Conservation (phyloP, 2,113 vertebrate species). For the Myxocyprinus asiaticus region DNA sequence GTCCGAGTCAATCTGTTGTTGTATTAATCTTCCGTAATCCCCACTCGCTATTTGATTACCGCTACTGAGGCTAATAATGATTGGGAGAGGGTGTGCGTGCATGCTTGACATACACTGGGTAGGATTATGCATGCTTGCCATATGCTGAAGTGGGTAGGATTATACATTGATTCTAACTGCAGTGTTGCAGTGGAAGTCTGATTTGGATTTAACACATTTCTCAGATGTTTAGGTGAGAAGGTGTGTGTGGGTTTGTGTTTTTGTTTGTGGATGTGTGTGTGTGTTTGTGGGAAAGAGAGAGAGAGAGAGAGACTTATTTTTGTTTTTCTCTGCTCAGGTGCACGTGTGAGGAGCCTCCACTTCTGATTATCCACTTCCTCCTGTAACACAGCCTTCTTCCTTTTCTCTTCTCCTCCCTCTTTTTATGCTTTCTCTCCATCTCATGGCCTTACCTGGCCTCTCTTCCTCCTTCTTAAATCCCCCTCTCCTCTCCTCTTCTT, state of each 20-base stretch:
- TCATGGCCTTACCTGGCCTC: neutral
- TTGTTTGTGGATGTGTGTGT: too few species aligned
- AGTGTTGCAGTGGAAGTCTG: neutral
- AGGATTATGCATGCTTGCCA: too few species aligned
- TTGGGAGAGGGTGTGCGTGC: neutral
- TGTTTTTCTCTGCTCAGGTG: conserved; percentile 64
- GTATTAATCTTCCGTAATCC: conserved; percentile 27
- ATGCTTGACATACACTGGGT: neutral
- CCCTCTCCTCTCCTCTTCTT: conserved; percentile 18
- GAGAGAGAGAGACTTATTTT: conserved; percentile 51
- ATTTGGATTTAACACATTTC: neutral
- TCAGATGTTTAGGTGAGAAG: neutral
- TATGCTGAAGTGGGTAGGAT: neutral
- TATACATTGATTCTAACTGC: neutral
- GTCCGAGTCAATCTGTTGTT: neutral
- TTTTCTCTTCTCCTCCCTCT: conserved; percentile 4
- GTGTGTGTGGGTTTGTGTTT: neutral
- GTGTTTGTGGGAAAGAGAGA: neutral
- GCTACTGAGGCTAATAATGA: neutral
- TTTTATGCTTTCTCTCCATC: conserved; percentile 38
- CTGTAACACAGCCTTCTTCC: conserved; percentile 57
- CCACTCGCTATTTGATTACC: conserved; percentile 3
- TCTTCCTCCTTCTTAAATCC: neutral
- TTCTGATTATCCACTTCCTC: conserved; percentile 74
- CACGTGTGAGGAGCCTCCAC: conserved; percentile 71